Evolutionary conservation across 2,113 vertebrate genomes (phyloP).

Genomic region (Tyrannus savana): DNA sequence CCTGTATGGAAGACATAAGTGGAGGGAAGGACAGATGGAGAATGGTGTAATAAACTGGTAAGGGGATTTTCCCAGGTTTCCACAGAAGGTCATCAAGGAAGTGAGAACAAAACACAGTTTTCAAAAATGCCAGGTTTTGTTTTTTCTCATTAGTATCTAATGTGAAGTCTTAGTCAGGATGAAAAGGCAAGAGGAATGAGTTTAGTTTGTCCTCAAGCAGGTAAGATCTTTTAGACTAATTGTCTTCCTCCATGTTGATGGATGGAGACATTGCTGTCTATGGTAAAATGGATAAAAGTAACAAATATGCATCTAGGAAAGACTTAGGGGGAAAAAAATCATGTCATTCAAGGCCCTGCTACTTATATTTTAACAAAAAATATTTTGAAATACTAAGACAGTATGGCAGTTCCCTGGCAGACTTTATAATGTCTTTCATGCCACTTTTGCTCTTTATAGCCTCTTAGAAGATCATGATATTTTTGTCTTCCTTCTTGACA

Average conservation of each 20-base stretch:
- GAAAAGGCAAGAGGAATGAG: not conserved
- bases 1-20: not conserved
- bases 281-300: not conserved
- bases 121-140: not conserved
- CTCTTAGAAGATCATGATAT: not conserved
- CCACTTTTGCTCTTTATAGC: not conserved
- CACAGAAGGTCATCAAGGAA: not conserved
- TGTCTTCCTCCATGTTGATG: not conserved
- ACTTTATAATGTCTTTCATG: not conserved
- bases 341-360: not conserved
- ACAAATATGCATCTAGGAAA: not conserved
- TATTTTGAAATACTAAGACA: not conserved
- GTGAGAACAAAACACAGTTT: not conserved
- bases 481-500: not conserved
- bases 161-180: not conserved
- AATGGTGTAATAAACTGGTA: not conserved
- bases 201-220: not conserved
- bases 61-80: not conserved
- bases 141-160: not conserved
- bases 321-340: not conserved
- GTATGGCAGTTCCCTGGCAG: not conserved
- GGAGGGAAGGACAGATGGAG: not conserved
- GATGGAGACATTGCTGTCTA: not conserved
- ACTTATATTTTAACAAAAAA: not conserved
- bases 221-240: not conserved